Evolutionary conservation across 2,797 vertebrate genomes (phyloP).

Genomic region (Helostoma temminkii): DNA sequence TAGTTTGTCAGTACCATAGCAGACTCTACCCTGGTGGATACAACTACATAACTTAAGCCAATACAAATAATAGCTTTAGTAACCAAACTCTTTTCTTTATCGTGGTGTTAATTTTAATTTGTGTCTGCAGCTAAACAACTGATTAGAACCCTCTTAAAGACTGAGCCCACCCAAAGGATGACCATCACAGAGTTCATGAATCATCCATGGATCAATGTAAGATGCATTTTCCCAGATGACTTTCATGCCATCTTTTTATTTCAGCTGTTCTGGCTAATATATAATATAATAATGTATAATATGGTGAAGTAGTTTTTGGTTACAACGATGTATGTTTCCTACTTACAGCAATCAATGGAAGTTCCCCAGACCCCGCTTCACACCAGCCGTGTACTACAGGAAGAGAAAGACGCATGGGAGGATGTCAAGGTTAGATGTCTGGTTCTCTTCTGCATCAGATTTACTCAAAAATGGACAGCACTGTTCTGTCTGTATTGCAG

Average conservation of each 20-base stretch:
- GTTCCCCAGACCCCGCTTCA: slow-evolving; percentile 97
- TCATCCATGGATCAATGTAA: slow-evolving; percentile 99
- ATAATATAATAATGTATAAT: too few relatives aligned
- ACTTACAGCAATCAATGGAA: slow-evolving; percentile 92
- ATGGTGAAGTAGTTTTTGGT: neutral
- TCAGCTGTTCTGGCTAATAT: neutral
- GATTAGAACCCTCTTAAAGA: slow-evolving; percentile 95
- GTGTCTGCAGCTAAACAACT: slow-evolving; percentile 91
- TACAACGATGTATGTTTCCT: slow-evolving; percentile 24
- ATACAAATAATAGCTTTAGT: neutral
- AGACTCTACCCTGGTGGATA: neutral
- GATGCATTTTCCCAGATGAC: slow-evolving; percentile 10
- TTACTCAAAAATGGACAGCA: neutral
- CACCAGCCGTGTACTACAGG: slow-evolving; percentile 96
- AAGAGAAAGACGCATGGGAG: slow-evolving; percentile 97
- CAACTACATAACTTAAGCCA: neutral
- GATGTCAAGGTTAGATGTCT: slow-evolving; percentile 91
- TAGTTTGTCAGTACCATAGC: too few relatives aligned
- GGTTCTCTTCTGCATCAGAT: neutral
- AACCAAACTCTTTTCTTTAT: neutral
- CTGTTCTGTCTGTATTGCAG: neutral
- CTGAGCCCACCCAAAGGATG: slow-evolving; percentile 96
- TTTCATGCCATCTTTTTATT: neutral
- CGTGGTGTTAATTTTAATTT: neutral
- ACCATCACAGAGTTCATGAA: slow-evolving; percentile 99